Evolutionary conservation across 1,140 invertebrate genomes (phyloP).

Genomic region (Diuraphis noxia): DNA sequence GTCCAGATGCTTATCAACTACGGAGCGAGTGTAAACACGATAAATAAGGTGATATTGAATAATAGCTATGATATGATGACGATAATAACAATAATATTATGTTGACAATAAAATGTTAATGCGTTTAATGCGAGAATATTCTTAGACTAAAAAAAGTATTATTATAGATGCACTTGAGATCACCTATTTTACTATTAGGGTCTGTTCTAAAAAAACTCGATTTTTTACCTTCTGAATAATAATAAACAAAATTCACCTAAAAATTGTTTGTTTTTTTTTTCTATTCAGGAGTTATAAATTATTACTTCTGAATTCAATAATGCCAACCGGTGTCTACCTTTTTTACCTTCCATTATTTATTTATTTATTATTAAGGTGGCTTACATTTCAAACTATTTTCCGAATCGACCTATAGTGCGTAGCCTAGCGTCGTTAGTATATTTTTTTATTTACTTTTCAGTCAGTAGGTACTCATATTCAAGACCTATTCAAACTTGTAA

Average conservation of each 20-base stretch:
- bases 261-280: not conserved
- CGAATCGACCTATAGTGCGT: not conserved
- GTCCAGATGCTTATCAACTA: constrained; percentile 74
- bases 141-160: not conserved
- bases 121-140: too few relatives aligned
- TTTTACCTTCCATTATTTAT: not conserved
- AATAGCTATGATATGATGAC: not conserved
- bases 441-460: not conserved
- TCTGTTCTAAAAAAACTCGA: not conserved
- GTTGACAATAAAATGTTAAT: not conserved
- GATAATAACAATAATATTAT: too few relatives aligned
- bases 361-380: not conserved
- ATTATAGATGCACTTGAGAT: not conserved
- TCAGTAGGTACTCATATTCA: not conserved
- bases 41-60: constrained; percentile 70
- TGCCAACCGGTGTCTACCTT: not conserved
- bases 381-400: not conserved
- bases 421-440: not conserved
- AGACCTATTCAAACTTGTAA: not conserved
- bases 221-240: not conserved
- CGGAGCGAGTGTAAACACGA: constrained; percentile 73
- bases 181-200: too few relatives aligned
- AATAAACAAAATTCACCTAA: not conserved
- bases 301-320: not conserved
- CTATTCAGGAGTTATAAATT: not conserved